Base-by-base conservation (phyloP, 2,888 invertebrate genomes). In the Agapostemon virescens region DNA sequence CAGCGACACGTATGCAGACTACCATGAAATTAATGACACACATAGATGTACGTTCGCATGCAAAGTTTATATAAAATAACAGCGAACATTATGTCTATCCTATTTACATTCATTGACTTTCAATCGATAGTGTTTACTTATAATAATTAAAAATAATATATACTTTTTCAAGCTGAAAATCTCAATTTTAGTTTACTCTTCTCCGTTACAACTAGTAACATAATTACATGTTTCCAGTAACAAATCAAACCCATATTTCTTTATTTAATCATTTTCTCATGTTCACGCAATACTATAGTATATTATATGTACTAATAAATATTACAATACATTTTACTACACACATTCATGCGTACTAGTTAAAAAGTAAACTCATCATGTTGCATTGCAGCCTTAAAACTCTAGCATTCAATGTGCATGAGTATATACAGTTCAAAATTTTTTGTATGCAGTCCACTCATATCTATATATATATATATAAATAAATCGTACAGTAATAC, bases 1-100 rank as follows among this genome's bases (percentile, higher is more conserved):
- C 86, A 87, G 87, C 87, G 87, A 84, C 87, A 87, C 87, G 87
- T 87, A 87, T 79, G 74, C 87, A 83, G 58, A 72, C 38, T 33
- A 42, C 17, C 78, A 23, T 13, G 5, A 45, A 81, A 68, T 55
- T 64, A 42, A 20, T 64, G 38, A 40, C 38, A 15, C 11, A 33
- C 6, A 38, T 71, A 82, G 81, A 81, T 67, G 40, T 20, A 9
- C 33, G 9, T 61, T 61, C 61, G 11, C 3, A 33, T 61, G 11
- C 17, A 6, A 61, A 61, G 20, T 30, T 26, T 45, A 45, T n/a
- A 3, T 45, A 45, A 45, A 45, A 45, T 7, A 9, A n/a, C 45
- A 45, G 45, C 20, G n/a, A n/a, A 45, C 20, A 7, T 45, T 20
- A 20, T 7, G 7, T 45, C 7, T 45, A 20, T 20, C 20, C n/a